Evolutionary conservation across 1,140 invertebrate genomes (phyloP).

Genomic region (Dendroctonus ponderosae): DNA sequence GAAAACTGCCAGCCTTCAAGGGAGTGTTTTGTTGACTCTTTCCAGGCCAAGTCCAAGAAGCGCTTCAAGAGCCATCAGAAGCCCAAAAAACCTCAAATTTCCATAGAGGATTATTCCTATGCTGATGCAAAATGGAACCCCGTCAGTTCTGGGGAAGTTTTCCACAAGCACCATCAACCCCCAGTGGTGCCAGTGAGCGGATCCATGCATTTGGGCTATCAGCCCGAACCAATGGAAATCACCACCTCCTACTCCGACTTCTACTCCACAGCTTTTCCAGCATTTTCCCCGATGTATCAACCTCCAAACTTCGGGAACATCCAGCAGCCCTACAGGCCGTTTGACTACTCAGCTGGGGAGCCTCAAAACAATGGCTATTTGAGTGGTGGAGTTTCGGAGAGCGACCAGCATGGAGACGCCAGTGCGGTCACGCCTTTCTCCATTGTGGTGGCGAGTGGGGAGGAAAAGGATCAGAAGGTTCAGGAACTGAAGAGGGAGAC

Average conservation of each 20-base stretch:
- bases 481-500: background rate
- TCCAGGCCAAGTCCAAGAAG: too few relatives aligned
- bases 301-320: background rate
- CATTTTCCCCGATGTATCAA: too few relatives aligned
- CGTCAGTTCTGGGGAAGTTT: background rate
- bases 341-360: slow-evolving; percentile 4
- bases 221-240: slow-evolving; percentile 10
- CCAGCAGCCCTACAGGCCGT: background rate
- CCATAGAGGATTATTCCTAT: too few relatives aligned
- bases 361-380: too few relatives aligned
- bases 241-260: slow-evolving; percentile 1
- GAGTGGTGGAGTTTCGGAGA: too few relatives aligned
- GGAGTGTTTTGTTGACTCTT: too few relatives aligned
- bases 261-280: too few relatives aligned
- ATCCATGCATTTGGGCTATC: slow-evolving; percentile 4
- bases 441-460: slow-evolving; percentile 1
- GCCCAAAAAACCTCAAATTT: too few relatives aligned
- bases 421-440: slow-evolving; percentile 3
- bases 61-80: too few relatives aligned
- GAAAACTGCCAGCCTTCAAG: too few relatives aligned
- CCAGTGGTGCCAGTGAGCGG: background rate
- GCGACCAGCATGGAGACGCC: background rate
- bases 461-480: background rate
- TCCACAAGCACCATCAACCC: background rate
- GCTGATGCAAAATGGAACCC: slow-evolving; percentile 4